Evolutionary conservation across 2,797 vertebrate genomes (phyloP).

Genomic region (Hirundo rustica): DNA sequence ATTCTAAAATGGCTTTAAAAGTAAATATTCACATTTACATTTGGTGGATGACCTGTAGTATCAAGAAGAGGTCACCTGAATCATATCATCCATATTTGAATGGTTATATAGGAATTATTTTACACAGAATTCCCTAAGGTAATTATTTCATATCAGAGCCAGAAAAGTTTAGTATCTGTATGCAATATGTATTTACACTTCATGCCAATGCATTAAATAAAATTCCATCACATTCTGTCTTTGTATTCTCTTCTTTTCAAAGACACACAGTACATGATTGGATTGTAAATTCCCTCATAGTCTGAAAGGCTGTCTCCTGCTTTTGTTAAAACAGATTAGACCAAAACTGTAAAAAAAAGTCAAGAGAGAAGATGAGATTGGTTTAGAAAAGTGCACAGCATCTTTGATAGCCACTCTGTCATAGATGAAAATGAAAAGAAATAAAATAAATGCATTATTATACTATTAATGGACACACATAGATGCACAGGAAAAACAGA

Average conservation of each 20-base stretch:
- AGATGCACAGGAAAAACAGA: background rate
- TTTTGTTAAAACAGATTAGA: background rate
- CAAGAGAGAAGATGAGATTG: background rate
- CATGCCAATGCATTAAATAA: slow-evolving; percentile 53
- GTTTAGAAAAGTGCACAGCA: background rate
- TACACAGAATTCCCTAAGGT: slow-evolving; percentile 62
- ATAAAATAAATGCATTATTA: background rate
- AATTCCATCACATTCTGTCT: slow-evolving; percentile 45
- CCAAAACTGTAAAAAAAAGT: background rate
- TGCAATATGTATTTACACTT: slow-evolving; percentile 62
- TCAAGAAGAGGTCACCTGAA: slow-evolving; percentile 46
- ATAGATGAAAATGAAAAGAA: background rate
- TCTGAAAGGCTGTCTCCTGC: background rate
- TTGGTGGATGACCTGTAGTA: slow-evolving; percentile 40
- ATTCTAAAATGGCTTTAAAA: slow-evolving; percentile 12
- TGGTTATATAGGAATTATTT: slow-evolving; percentile 62
- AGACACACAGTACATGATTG: background rate
- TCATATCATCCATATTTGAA: slow-evolving; percentile 57
- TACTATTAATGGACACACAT: background rate
- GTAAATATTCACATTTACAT: slow-evolving; percentile 47
- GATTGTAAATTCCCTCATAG: background rate
- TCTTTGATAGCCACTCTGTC: background rate
- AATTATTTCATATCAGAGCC: slow-evolving; percentile 62
- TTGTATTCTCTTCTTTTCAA: slow-evolving; percentile 18
- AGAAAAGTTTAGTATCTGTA: slow-evolving; percentile 38